A percentile compares a stretch with the other conserved stretches of the same genome.
phyloP scores from a whole-genome alignment of 2,797 vertebrate genomes.

The Philypnodon macrostomus region DNA sequence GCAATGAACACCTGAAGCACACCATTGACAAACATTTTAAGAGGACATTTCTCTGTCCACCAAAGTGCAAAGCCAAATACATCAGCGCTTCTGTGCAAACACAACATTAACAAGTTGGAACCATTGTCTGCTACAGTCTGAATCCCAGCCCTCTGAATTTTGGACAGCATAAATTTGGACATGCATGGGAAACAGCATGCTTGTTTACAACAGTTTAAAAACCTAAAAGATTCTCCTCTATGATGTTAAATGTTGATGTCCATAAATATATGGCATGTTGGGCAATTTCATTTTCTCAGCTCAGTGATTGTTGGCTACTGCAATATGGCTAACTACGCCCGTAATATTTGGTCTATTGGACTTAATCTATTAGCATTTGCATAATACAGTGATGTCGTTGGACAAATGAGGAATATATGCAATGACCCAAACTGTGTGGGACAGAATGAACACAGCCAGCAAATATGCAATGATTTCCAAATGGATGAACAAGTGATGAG shows the following conservation, averaged over 20 bases:
- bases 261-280: conserved; percentile 57
- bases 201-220: conserved; percentile 62
- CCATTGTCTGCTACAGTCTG: conserved; percentile 37
- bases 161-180: conserved; percentile 47
- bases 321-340: conserved; percentile 58
- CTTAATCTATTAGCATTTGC: conserved; percentile 73
- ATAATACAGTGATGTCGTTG: conserved; percentile 63
- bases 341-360: conserved; percentile 65
- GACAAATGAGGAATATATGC: conserved; percentile 69
- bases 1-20: no score
- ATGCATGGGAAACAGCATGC: conserved; percentile 44
- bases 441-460: conserved; percentile 57
- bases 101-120: conserved; percentile 44
- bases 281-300: conserved; percentile 72
- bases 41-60: no score
- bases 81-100: neutral
- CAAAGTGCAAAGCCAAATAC: no score
- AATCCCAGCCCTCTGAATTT: conserved; percentile 46
- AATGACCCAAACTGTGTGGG: conserved; percentile 68
- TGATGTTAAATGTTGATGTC: conserved; percentile 47
- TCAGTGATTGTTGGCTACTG: conserved; percentile 73
- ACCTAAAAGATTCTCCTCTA: conserved; percentile 55
- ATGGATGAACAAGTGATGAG: conserved; percentile 58
- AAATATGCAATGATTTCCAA: conserved; percentile 70
- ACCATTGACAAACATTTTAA: no score